Base-by-base conservation (phyloP, 1,140 invertebrate species). In the Protaetia brevitarsis region DNA sequence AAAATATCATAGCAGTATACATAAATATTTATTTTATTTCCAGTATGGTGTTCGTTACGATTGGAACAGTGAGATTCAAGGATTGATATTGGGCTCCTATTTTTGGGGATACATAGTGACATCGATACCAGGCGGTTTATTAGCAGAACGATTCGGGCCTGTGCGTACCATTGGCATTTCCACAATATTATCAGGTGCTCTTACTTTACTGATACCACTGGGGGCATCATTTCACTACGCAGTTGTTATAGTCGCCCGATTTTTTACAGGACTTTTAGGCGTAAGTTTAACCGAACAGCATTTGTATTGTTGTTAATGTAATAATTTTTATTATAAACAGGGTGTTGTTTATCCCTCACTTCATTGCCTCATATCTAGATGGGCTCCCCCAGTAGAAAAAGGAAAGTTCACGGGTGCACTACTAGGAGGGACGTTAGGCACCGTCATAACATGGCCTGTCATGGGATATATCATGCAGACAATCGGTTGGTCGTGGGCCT, bases 381-480 rank as follows among this genome's bases (percentile, higher is more conserved):
- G 89, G 89, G 85, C 86, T 0, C 89, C 89, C 7, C 88, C 89
- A n/a, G 83, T 83, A 13, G 89, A 91, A 72, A 90, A 89, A 75
- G 89, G 89, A 57, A 89, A 89, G 78, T 91, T 91, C 72, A 82
- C 89, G 0, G 88, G 87, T 72, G 85, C 87, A 10, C 82, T 90
- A 73, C 82, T 88, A 87, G 89, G 89, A 6, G 89, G 89, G 2
- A 87, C 89, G 0, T 86, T 93, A 21, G 91, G 91, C 21, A 91
- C 89, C 0, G 86, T 91, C 0, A 83, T 92, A 13, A 89, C 89
- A 0, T 88, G 90, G 82, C 82, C 88, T 0, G 73, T 92, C 0
- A 86, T 87, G 63, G 88, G 88, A 10, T 77, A 83, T 1, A 78
- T 90, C 4, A 88, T 87, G 36, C 84, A 84, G 62, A 78, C 76